A percentile compares a stretch with the other conserved stretches of the same genome.
phyloP scores from a whole-genome alignment of 2,797 vertebrate genomes.

The Crocidura indochinensis region DNA sequence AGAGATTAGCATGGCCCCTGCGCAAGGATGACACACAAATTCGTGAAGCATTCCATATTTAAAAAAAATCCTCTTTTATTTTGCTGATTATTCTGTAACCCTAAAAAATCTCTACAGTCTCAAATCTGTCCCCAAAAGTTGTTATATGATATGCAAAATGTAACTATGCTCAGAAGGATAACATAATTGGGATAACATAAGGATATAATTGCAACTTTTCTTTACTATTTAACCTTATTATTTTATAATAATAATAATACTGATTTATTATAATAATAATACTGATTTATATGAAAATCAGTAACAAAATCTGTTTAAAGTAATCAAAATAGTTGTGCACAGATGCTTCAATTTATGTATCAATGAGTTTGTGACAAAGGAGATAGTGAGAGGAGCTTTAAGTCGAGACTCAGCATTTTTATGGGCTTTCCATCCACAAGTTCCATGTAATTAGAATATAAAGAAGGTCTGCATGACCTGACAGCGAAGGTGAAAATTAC shows the following conservation, averaged over 20 bases:
- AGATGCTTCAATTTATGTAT: background rate
- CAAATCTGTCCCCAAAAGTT: slow-evolving; percentile 20
- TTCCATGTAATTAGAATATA: background rate
- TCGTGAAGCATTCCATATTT: too few relatives aligned
- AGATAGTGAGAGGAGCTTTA: background rate
- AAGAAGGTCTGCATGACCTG: background rate
- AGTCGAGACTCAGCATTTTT: rapidly evolving
- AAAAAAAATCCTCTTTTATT: background rate
- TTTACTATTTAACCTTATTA: slow-evolving; percentile 48
- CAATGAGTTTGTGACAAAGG: background rate
- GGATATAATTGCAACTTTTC: slow-evolving; percentile 57
- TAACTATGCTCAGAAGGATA: slow-evolving; percentile 68
- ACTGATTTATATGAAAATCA: too few relatives aligned
- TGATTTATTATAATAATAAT: too few relatives aligned
- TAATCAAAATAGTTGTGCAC: slow-evolving; percentile 28
- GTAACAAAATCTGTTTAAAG: slow-evolving; percentile 6
- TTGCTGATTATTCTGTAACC: slow-evolving; percentile 4
- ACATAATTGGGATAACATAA: slow-evolving; percentile 59
- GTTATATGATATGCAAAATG: slow-evolving; percentile 53
- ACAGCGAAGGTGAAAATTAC: rapidly evolving
- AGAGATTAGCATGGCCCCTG: too few relatives aligned
- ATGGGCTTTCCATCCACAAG: background rate
- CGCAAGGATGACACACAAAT: too few relatives aligned
- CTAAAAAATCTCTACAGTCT: slow-evolving; percentile 2
- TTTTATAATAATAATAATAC: too few relatives aligned